Base-by-base conservation (phyloP, 2,888 invertebrate genomes). In the Yponomeuta plumbellus region DNA sequence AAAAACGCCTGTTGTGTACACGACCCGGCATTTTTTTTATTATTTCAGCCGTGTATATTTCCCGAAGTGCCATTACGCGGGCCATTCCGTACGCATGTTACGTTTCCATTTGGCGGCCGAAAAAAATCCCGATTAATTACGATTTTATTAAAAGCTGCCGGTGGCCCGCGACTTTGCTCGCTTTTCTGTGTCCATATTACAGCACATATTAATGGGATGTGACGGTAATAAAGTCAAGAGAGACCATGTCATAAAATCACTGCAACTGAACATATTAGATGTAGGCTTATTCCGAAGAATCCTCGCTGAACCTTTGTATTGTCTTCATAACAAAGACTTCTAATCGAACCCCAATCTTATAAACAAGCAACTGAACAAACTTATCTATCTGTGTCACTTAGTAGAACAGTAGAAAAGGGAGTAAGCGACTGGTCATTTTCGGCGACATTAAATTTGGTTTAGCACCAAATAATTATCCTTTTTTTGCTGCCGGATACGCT, bases 371-470 rank as follows among this genome's bases (percentile, higher is more conserved):
- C 13, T 5, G 17, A 17, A 52, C 44, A 52, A 52, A 52, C 44
- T 52, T 52, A 52, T 1, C 44, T 52, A 52, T 52, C 44, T 52
- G 4, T 52, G 17, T 17, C 17, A 52, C 5, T 52, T 52, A 52
- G 2, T 6, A 52, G 44, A 52, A 13, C 59, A 11, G 21, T 23
- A 59, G 11, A 11, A 21, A 6, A 58, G 8, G 6, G 59, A 4
- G 34, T 6, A 39, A 39, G n/a, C 20, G n/a, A 8, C n/a, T 22
- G 59, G 39, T 1, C 61, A 39, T 11, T 62, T 39, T 62, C 26
- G 62, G 58, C 66, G 67, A 67, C 68, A 68, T 68, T 67, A 68
- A 68, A 68, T 68, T 67, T 56, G 63, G 68, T 67, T 68, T 66
- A 68, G 67, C 65, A 63, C 40, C 26, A 66, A 68, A 68, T 68